Conservation (phyloP, 2,113 vertebrate genomes). For the Antechinus stuartii region DNA sequence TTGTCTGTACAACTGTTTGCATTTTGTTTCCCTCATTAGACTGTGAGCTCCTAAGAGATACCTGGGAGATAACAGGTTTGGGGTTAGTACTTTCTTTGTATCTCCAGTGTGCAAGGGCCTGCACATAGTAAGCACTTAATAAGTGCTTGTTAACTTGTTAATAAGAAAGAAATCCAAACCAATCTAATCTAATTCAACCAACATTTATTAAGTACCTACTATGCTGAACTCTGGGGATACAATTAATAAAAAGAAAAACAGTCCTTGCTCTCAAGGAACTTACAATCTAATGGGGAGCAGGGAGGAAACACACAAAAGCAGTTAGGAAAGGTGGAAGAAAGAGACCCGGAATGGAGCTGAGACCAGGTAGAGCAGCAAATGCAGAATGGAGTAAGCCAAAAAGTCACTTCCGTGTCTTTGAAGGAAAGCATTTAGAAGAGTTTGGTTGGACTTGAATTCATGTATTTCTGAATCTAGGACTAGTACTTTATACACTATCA, state of each 20-base stretch:
- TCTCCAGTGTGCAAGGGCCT: neutral
- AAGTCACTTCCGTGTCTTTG: neutral
- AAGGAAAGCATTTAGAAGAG: neutral
- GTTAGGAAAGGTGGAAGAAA: too few relatives aligned
- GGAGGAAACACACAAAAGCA: too few relatives aligned
- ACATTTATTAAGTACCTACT: too few relatives aligned
- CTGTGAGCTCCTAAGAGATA: neutral
- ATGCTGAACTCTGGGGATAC: too few relatives aligned
- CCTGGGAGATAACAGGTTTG: neutral
- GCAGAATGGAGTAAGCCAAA: neutral
- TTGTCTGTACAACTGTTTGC: too few relatives aligned
- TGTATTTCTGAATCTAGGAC: neutral
- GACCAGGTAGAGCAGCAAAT: too few relatives aligned
- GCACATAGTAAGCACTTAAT: neutral
- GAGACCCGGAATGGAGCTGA: too few relatives aligned
- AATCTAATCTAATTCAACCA: neutral
- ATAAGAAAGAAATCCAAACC: neutral
- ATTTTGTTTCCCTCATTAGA: too few relatives aligned
- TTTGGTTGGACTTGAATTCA: neutral
- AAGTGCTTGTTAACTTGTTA: neutral
- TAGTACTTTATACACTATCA: neutral
- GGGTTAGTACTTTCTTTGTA: neutral
- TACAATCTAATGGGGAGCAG: neutral
- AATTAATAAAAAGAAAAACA: neutral
- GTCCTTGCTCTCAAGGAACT: neutral